A percentile compares a stretch with the other conserved stretches of the same genome.
phyloP scores from a whole-genome alignment of 2,113 vertebrate genomes.

The human (Homo sapiens) region DNA sequence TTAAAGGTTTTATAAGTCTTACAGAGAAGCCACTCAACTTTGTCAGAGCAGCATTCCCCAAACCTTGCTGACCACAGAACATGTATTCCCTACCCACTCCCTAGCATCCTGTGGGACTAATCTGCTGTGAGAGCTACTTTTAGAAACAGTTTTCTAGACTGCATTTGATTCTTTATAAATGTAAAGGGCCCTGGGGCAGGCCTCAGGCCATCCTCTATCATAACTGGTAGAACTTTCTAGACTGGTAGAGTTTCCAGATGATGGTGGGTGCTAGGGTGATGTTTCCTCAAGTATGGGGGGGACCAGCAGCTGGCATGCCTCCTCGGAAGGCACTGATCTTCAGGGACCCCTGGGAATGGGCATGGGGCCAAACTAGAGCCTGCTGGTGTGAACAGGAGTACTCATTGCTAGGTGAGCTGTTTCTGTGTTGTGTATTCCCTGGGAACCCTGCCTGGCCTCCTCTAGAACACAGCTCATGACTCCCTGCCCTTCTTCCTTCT shows the following conservation, averaged over 20 bases:
- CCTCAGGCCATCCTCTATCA: not conserved
- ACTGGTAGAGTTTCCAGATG: not conserved
- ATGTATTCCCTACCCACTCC: not conserved
- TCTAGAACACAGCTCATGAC: not conserved
- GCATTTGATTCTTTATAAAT: not conserved
- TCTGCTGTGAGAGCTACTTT: not conserved
- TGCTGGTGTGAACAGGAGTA: not conserved
- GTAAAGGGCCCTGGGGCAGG: not conserved
- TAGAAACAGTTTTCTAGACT: not conserved
- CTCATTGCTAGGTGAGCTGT: not conserved
- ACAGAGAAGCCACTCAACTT: not conserved
- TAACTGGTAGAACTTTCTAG: not conserved
- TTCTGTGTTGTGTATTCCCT: not conserved
- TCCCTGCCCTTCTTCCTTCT: not conserved
- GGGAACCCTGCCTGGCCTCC: not conserved
- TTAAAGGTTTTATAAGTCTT: not conserved
- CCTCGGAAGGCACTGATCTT: not conserved
- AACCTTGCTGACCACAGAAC: not conserved
- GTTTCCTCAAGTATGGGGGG: not conserved
- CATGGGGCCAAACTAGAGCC: not conserved
- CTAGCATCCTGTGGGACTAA: not conserved
- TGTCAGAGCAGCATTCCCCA: not conserved
- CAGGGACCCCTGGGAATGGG: not conserved
- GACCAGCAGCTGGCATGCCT: not conserved
- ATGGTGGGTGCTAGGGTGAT: not conserved